phyloP scores from a whole-genome alignment of 2,888 invertebrate species.

The Drosophila multiciliata region DNA sequence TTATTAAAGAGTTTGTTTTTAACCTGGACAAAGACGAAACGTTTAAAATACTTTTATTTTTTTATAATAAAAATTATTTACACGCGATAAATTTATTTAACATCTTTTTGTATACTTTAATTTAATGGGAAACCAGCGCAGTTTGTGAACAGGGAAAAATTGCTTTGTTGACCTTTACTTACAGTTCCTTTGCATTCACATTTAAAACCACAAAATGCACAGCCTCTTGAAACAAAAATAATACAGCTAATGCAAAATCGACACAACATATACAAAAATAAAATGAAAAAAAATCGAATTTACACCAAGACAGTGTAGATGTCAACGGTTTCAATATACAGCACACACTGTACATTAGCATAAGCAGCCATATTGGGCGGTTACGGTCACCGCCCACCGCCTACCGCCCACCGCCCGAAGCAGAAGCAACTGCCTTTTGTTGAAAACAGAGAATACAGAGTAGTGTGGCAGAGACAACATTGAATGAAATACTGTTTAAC shows the following conservation, averaged over 20 bases:
- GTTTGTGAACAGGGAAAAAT: slow-evolving; percentile 2
- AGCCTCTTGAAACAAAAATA: slow-evolving; percentile 26
- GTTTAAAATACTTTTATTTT: not conserved
- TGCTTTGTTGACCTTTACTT: slow-evolving; percentile 46
- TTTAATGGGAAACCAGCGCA: slow-evolving; percentile 12
- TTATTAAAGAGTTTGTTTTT: not conserved
- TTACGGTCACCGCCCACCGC: not conserved
- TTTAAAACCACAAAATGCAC: slow-evolving; percentile 30
- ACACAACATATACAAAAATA: slow-evolving; percentile 25
- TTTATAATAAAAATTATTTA: slow-evolving; percentile 1
- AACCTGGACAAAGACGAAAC: not conserved
- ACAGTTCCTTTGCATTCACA: slow-evolving; percentile 47
- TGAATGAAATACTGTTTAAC: slow-evolving; percentile 30
- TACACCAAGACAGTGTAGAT: slow-evolving; percentile 39
- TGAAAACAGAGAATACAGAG: slow-evolving; percentile 15
- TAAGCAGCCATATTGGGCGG: slow-evolving; percentile 47
- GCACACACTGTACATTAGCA: slow-evolving; percentile 61
- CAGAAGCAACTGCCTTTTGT: slow-evolving; percentile 1
- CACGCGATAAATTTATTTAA: slow-evolving; percentile 1
- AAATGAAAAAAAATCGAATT: slow-evolving; percentile 21
- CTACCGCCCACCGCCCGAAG: not conserved
- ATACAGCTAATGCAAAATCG: slow-evolving; percentile 18
- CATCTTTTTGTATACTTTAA: not conserved
- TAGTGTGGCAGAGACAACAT: slow-evolving; percentile 35
- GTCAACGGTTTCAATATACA: slow-evolving; percentile 54